Evolutionary conservation across 2,888 invertebrate species (phyloP).

Genomic region (Mesodorylaimus sp.): DNA sequence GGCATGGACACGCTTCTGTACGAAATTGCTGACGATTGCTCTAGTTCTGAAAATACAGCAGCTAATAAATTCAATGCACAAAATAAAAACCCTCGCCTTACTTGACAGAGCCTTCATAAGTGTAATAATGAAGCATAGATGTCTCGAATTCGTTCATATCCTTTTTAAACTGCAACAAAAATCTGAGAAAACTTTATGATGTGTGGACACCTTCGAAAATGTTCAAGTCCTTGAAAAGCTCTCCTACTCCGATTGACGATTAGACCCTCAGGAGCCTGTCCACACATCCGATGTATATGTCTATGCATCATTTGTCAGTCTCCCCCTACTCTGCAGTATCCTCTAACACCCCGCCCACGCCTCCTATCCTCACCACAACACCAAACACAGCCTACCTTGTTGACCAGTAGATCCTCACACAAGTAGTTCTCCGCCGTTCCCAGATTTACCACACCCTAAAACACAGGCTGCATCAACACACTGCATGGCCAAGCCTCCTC

Average conservation of each 20-base stretch:
- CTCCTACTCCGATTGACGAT: no score
- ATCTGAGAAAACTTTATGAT: no score
- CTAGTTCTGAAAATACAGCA: neutral
- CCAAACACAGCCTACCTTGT: neutral
- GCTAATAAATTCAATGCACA: neutral
- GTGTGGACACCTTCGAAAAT: no score
- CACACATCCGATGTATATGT: no score
- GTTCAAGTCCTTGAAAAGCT: no score
- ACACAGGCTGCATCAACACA: neutral
- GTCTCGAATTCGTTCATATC: neutral
- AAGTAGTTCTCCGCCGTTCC: conserved; percentile 4
- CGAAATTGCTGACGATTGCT: neutral
- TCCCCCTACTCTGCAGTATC: no score
- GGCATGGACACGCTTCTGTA: neutral
- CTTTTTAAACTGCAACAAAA: neutral
- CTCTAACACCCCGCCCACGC: no score
- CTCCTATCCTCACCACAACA: no score
- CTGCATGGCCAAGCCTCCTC: neutral
- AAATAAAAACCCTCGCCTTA: neutral
- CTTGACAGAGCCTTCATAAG: conserved; percentile 1
- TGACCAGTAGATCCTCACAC: neutral
- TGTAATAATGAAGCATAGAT: conserved; percentile 2
- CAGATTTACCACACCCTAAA: conserved; percentile 3
- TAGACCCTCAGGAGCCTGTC: no score
- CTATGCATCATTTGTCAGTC: no score